Base-by-base conservation (phyloP, 2,113 vertebrate genomes). In the Melanerpes formicivorus region DNA sequence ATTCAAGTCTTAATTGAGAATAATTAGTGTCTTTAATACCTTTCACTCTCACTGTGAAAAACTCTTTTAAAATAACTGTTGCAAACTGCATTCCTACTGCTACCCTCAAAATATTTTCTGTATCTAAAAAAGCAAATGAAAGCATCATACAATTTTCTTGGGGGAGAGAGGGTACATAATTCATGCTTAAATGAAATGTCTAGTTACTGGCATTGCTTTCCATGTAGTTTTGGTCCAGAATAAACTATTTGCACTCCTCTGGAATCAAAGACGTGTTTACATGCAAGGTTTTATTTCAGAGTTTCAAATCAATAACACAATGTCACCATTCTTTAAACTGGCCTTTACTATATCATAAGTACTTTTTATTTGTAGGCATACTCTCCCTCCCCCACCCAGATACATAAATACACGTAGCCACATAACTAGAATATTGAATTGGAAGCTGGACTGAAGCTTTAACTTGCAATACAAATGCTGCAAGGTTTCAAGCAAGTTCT, bases 11-110 rank as follows among this genome's bases (percentile, higher is more conserved):
- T 87, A 76, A 77, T 82, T 67, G 56, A 87, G 18, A 69, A 87
- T 93, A 90, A 91, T 93, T 83, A 86, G 88, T 77, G 30, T 56
- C 42, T 77, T 83, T 80, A 67, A 67, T 83, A 60, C 8, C 19
- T 84, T 89, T 84, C 62, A 62, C 6, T 71, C 12, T 86, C 25
- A 66, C 52, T 42, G 26, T 78, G 48, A 88, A 88, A 84, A 85
- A 42, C 6, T 69, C 14, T 56, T 82, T 21, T 37, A 54, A 85
- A 82, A 67, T 14, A 56, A 22, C 3, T 87, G 69, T 87, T 76
- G 9, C 5, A 90, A 73, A 70, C 23, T 73, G 5, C 17, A 4
- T 67, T 77, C 11, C 40, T 71, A 46, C 14, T 54, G 29, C 9
- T 69, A 40, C 8, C 7, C 67, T 80, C 7, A 80, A 82, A 82